phyloP scores from a whole-genome alignment of 2,888 invertebrate species.

The Parelbella ahira region DNA sequence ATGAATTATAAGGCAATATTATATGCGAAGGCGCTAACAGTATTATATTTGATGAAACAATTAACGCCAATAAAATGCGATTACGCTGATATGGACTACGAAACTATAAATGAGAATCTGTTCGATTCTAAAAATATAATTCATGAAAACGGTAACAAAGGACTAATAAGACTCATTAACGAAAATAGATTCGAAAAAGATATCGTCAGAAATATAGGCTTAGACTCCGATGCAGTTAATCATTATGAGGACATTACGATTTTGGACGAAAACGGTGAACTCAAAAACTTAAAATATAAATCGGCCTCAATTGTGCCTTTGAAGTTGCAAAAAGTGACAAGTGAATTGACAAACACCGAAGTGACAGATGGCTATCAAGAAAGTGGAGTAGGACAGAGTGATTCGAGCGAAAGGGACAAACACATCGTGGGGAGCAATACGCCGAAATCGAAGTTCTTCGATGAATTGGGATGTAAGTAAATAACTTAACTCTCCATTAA shows the following conservation, averaged over 20 bases:
- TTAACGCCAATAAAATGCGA: slow-evolving; percentile 29
- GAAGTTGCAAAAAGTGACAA: slow-evolving; percentile 35
- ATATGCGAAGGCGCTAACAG: not conserved
- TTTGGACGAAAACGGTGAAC: slow-evolving; percentile 53
- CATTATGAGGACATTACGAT: slow-evolving; percentile 65
- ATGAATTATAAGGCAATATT: slow-evolving; percentile 2
- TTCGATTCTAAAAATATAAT: slow-evolving; percentile 48
- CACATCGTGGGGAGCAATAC: slow-evolving; percentile 28
- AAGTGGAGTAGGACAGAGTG: slow-evolving; percentile 32
- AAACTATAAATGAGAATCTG: slow-evolving; percentile 45
- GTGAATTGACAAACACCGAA: slow-evolving; percentile 31
- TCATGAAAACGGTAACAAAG: slow-evolving; percentile 36
- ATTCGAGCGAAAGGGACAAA: slow-evolving; percentile 29
- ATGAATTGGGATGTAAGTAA: slow-evolving; percentile 86
- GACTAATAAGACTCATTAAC: slow-evolving; percentile 42
- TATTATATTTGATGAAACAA: slow-evolving; percentile 30
- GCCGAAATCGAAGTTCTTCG: slow-evolving; percentile 82
- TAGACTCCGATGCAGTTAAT: slow-evolving; percentile 46
- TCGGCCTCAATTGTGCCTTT: slow-evolving; percentile 44
- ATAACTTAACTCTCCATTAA: too few relatives aligned
- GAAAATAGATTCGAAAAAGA: slow-evolving; percentile 49
- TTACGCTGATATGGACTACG: slow-evolving; percentile 38
- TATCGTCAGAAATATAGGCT: slow-evolving; percentile 44
- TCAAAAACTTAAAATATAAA: slow-evolving; percentile 62
- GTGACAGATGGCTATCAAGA: slow-evolving; percentile 33